Evolutionary conservation across 2,888 invertebrate genomes (phyloP).

Genomic region (Hirtodrosophila duncani): DNA sequence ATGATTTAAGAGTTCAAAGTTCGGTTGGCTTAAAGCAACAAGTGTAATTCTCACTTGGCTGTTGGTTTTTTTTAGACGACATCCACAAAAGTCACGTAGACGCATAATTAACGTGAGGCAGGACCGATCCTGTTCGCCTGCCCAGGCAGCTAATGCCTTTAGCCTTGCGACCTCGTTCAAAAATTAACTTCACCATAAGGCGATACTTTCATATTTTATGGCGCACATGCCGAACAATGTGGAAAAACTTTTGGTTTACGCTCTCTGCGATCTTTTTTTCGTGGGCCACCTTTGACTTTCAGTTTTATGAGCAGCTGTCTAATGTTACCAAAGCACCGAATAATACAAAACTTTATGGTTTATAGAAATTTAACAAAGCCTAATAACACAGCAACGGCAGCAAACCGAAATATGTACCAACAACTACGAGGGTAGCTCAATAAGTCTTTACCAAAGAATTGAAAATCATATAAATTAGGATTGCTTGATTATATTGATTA

Average conservation of each 20-base stretch:
- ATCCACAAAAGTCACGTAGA: slow-evolving; percentile 45
- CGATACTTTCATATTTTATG: slow-evolving; percentile 49
- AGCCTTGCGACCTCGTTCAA: slow-evolving; percentile 16
- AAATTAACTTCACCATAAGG: slow-evolving; percentile 56
- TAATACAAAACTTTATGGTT: slow-evolving; percentile 50
- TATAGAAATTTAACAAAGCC: slow-evolving; percentile 71
- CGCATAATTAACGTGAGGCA: slow-evolving; percentile 59
- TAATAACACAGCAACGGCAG: slow-evolving; percentile 48
- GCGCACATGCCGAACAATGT: slow-evolving; percentile 42
- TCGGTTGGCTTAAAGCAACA: slow-evolving; percentile 29
- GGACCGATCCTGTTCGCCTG: slow-evolving; percentile 1
- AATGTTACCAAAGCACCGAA: slow-evolving; percentile 26
- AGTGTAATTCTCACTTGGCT: slow-evolving; percentile 14
- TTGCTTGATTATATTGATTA: too few species aligned
- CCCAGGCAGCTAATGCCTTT: slow-evolving; percentile 8
- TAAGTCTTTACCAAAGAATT: too few species aligned
- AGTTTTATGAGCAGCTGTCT: slow-evolving; percentile 59
- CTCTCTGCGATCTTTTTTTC: slow-evolving; percentile 19
- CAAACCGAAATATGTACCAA: slow-evolving; percentile 14
- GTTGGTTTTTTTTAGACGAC: background rate
- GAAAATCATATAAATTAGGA: too few species aligned
- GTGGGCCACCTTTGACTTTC: background rate
- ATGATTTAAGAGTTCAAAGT: slow-evolving; percentile 56
- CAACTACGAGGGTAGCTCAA: too few species aligned
- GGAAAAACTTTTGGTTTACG: slow-evolving; percentile 31